Percentiles rank a stretch among this genome's conserved stretches.
These are phyloP conservation scores for Malacosoma neustria DNA, from an alignment of 2,888 invertebrate genomes.

Conservation along the genomic window DNA sequence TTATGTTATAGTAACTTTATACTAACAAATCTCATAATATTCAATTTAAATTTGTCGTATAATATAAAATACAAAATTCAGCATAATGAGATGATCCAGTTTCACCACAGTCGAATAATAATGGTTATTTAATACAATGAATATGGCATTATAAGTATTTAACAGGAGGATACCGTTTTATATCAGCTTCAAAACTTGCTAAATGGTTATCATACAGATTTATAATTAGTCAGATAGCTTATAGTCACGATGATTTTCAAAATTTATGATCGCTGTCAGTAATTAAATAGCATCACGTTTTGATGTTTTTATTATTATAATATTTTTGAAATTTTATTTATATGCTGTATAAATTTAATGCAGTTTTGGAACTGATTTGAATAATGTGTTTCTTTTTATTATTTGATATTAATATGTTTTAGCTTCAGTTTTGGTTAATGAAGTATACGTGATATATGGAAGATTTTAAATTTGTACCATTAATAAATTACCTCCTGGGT, in stretches of 20 bases:
- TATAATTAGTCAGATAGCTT: neutral
- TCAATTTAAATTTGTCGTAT: no score
- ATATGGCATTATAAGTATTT: neutral
- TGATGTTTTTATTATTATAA: neutral
- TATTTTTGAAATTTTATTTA: no score
- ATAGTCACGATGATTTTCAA: neutral
- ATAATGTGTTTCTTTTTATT: no score
- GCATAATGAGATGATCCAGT: no score
- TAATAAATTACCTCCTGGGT: no score
- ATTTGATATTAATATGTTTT: no score
- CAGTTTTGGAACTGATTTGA: neutral
- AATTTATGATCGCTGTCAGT: neutral
- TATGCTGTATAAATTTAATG: neutral
- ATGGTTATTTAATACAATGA: neutral
- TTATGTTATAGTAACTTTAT: no score
- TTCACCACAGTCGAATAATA: neutral
- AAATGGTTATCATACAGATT: neutral
- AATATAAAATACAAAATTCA: no score
- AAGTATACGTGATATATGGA: no score
- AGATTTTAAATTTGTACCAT: no score
- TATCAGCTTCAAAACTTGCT: neutral
- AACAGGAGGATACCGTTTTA: neutral
- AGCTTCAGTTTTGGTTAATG: no score
- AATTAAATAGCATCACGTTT: neutral
- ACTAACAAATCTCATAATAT: no score